A percentile compares a stretch with the other conserved stretches of the same genome.
Evolutionary conservation across 2,113 vertebrate genomes (phyloP).

Genomic region (Microcebus tavaratra): DNA sequence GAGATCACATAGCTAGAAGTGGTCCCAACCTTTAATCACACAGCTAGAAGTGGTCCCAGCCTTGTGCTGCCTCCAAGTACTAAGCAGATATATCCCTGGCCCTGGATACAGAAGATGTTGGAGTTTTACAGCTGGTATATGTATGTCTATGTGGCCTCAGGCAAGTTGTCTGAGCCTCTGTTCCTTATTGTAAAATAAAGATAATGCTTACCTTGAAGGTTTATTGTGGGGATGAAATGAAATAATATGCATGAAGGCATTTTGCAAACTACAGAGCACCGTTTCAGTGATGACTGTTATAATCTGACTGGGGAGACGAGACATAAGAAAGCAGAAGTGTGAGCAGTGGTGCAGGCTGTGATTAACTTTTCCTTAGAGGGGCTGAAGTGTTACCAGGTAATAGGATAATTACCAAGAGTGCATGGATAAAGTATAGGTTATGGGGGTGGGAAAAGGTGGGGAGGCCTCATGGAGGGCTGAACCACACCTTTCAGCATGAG

Average conservation of each 20-base stretch:
- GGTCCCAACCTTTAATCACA: neutral
- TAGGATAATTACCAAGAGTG: neutral
- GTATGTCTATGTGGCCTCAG: neutral
- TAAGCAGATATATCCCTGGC: neutral
- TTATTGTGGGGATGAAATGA: neutral
- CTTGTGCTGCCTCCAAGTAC: neutral
- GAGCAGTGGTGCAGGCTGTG: neutral
- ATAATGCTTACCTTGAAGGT: neutral
- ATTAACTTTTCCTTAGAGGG: neutral
- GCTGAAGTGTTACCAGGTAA: neutral
- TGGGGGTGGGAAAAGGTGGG: neutral
- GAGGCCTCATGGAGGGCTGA: neutral
- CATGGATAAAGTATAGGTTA: neutral
- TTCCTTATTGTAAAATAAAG: slow-evolving; percentile 3
- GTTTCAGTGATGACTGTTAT: neutral
- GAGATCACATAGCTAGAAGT: neutral
- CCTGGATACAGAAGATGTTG: neutral
- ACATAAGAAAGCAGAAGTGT: neutral
- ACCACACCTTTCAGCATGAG: neutral
- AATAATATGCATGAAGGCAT: neutral
- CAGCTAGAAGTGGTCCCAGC: neutral
- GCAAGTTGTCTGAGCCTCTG: neutral
- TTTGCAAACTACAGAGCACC: neutral
- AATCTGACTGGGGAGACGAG: neutral
- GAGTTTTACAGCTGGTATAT: neutral